A percentile compares a stretch with the other conserved stretches of the same genome.
Conservation (phyloP, 2,113 vertebrate species). For the Spilogale gracilis region DNA sequence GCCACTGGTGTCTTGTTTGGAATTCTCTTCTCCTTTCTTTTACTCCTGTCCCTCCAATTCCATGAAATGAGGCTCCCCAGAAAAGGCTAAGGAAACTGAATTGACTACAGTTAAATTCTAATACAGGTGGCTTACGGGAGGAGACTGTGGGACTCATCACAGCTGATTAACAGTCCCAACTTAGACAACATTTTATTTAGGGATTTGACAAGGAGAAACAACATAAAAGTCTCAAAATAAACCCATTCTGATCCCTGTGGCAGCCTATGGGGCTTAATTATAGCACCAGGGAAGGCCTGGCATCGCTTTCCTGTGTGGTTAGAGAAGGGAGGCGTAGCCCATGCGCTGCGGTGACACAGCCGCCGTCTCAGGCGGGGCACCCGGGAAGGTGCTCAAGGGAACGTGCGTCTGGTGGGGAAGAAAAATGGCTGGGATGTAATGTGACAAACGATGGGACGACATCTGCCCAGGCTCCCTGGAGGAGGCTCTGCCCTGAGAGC, state of each 20-base stretch:
- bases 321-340: background rate
- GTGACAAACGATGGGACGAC: background rate
- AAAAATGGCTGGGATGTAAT: background rate
- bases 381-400: too few relatives aligned
- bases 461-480: background rate
- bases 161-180: background rate
- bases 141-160: background rate
- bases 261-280: background rate
- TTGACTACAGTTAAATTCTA: background rate
- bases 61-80: background rate
- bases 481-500: background rate
- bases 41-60: background rate
- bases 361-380: background rate
- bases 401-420: background rate
- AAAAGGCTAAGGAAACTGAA: background rate
- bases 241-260: background rate
- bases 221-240: background rate
- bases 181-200: background rate
- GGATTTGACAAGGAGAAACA: background rate
- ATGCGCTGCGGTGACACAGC: background rate
- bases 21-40: background rate
- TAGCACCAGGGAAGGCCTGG: background rate
- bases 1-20: background rate
- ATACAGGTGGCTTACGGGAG: too few relatives aligned
- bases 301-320: background rate